Evolutionary conservation across 2,888 invertebrate genomes (phyloP), one percentile per base, ranked within the genome.

Genomic region (Agriopis leucophaearia): DNA sequence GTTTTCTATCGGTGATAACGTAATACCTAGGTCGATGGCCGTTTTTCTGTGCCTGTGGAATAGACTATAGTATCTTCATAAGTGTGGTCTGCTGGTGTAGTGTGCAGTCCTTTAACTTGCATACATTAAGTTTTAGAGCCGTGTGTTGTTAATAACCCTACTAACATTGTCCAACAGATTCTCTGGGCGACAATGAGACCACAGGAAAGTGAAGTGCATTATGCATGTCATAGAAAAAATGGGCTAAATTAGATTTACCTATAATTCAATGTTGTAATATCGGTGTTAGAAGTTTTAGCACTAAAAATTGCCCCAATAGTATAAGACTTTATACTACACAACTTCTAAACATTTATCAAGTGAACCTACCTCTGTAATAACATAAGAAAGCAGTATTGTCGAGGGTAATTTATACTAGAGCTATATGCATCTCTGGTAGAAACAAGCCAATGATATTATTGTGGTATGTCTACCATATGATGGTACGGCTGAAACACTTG

Each of bases 161-260:
- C 84, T 86, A 86, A 87, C 83, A 76, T 79, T 82, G 58, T 78
- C 74, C 76, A 68, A 79, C 87, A 88, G 87, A 81, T 73, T 65
- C 74, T 40, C 71, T 61, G 62, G 74, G 69, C 35, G 78, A 74
- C 27, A 77, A 75, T 51, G 66, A 69, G 50, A 60, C 68, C 10
- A 75, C 71, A 50, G 79, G 81, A 66, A 80, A 84, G 73, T 85
- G 79, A 84, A 78, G 67, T 76, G 81, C 82, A 80, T 81, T 78
- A 63, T 71, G 79, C 80, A 80, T 82, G 79, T 62, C 64, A 18
- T 74, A 65, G 47, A 8, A 51, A 48, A 65, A n/a, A 61, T 68
- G 67, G 71, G 74, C 44, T 63, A 71, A 75, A 75, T 75, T 75
- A 73, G 74, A 75, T 73, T 74, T 70, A 42, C 66, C 74, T 58